phyloP scores from a whole-genome alignment of 2,888 invertebrate species.

The Psylliodes chrysocephalus region DNA sequence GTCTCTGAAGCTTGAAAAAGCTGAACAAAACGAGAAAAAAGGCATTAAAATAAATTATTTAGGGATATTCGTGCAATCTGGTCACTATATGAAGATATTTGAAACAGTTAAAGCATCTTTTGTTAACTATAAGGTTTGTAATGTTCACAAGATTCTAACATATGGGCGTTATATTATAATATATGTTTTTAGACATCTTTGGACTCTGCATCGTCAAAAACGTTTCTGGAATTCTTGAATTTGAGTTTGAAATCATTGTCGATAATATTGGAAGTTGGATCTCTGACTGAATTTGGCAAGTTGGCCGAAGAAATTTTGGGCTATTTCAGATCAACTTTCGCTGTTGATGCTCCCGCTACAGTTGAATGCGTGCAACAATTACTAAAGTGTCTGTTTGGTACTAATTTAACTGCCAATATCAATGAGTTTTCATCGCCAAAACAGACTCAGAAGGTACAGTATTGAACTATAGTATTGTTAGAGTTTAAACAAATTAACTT shows the following conservation, averaged over 20 bases:
- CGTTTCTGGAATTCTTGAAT: conserved; percentile 75
- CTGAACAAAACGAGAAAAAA: conserved; percentile 57
- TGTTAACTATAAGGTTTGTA: conserved; percentile 83
- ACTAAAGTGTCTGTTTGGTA: conserved; percentile 79
- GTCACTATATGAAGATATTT: conserved; percentile 87
- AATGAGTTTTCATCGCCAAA: conserved; percentile 51
- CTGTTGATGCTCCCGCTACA: conserved; percentile 74
- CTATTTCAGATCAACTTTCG: conserved; percentile 78
- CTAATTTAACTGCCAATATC: conserved; percentile 71
- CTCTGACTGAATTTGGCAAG: conserved; percentile 75
- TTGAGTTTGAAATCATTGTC: conserved; percentile 74
- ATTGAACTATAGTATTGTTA: too few species aligned
- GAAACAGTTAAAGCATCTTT: conserved; percentile 84
- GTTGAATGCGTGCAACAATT: conserved; percentile 83
- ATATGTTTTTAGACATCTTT: conserved; percentile 74
- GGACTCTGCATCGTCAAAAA: conserved; percentile 79
- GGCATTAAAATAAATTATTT: conserved; percentile 57
- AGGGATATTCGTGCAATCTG: conserved; percentile 75
- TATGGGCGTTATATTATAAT: too few species aligned
- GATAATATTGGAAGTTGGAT: conserved; percentile 76
- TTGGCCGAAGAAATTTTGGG: conserved; percentile 83
- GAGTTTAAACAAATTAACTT: too few species aligned
- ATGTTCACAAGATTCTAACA: background rate
- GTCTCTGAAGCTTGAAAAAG: conserved; percentile 51
- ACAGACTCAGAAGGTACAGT: conserved; percentile 24